Evolutionary conservation across 92 coral and sea anemone genomes (phyloP).

Genomic region (Actinostola sp.): DNA sequence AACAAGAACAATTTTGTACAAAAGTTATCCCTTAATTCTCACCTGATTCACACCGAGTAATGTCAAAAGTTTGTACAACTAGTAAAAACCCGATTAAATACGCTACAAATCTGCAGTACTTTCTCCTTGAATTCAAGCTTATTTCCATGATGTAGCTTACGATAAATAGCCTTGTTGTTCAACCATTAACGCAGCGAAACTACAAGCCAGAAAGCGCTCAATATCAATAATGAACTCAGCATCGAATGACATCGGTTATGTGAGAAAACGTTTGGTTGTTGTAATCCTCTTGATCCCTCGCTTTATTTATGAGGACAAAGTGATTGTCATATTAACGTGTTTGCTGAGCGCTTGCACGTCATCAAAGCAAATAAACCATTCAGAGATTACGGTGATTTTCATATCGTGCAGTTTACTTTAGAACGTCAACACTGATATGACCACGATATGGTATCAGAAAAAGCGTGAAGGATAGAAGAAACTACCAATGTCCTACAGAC

Average conservation of each 20-base stretch:
- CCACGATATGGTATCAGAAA: no score
- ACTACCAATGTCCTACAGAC: no score
- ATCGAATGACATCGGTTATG: background rate
- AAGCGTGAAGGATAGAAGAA: no score
- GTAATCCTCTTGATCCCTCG: slow-evolving; percentile 1
- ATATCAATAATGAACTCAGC: background rate
- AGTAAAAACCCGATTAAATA: no score
- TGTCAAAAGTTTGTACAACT: no score
- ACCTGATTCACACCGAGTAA: no score
- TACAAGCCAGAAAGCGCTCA: background rate
- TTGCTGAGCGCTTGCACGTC: slow-evolving; percentile 16
- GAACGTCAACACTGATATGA: no score
- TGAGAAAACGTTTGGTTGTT: background rate
- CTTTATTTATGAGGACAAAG: slow-evolving; percentile 10
- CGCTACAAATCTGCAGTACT: no score
- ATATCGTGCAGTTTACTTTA: background rate
- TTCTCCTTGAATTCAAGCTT: background rate
- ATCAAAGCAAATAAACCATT: slow-evolving; percentile 1
- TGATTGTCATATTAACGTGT: slow-evolving; percentile 8
- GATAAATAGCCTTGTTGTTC: no score
- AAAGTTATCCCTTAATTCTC: background rate
- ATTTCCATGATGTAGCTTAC: no score
- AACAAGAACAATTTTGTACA: background rate
- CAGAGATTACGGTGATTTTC: background rate
- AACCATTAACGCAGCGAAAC: background rate